Base-by-base conservation (phyloP, 2,113 vertebrate genomes). In the Numida meleagris region DNA sequence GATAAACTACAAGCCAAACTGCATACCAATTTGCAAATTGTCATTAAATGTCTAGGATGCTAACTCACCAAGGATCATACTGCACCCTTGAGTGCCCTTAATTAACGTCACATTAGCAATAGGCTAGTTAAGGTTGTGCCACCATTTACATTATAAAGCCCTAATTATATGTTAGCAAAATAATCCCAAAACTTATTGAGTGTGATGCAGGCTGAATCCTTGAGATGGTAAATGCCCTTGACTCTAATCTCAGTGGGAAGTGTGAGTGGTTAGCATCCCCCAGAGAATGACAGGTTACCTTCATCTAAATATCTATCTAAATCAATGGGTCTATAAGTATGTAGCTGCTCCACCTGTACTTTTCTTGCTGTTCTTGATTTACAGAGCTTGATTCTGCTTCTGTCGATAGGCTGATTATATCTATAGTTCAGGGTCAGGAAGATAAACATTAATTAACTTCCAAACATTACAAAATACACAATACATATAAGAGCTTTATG, bases 71-170 rank as follows among this genome's bases (percentile, higher is more conserved):
- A 94, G 81, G 82, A 93, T 40, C 65, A 50, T n/a, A 77, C 77
- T 85, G 67, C 82, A 93, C 90, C 43, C 88, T 61, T 93, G 81
- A 88, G 78, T 83, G 92, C 70, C 76, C 53, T 94, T 91, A 91
- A 91, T 88, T 77, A 95, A 93, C 33, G 84, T 88, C 83, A 93
- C 75, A 93, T 88, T 89, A 88, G 83, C 70, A 96, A 82, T 31
- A 62, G 67, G 63, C 71, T 89, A 83, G 81, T 94, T 95, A 88
- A 89, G 50, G 61, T 48, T 91, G 43, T 93, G 57, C 80, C 89
- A 91, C 71, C 38, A 77, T 80, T 92, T 94, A 88, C 31, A 79
- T 57, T 85, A 86, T 87, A 89, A 88, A 94, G 76, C 36, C 13
- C 34, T 77, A 67, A 36, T 81, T 83, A 63, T 59, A 59, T 43